Base-by-base conservation (phyloP, 2,888 invertebrate genomes). In the Thera britannica region DNA sequence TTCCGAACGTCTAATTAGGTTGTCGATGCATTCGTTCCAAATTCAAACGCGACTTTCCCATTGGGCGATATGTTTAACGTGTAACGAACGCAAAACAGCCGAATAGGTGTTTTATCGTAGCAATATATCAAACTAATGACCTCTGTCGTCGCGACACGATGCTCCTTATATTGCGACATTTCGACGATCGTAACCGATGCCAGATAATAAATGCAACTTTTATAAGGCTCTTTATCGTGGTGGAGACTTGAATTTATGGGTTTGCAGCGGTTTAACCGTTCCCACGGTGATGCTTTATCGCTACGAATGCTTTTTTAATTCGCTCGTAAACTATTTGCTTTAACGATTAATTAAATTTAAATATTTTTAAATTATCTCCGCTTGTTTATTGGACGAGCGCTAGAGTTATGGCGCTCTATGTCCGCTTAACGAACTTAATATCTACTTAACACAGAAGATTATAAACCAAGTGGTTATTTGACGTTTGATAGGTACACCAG, bases 161-260 rank as follows among this genome's bases (percentile, higher is more conserved):
- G 74, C 76, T 81, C 77, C 83, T 83, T 82, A 82, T 83, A 82
- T 80, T 81, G 81, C 83, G 80, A 82, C 77, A 79, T 81, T 79
- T 74, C 75, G 75, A 77, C 75, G 79, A 73, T 77, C 82, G 78
- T 78, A 81, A 80, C 79, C 81, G 77, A 83, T 81, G 79, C 77
- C 77, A 81, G 84, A 84, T 86, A 87, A 85, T 87, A 86, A 86
- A 87, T 84, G 86, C 87, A 87, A 86, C 80, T 87, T 87, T 87
- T 87, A 85, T 87, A 87, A 84, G 83, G 77, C 81, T 81, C 85
- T 87, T 88, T 87, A 87, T 87, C 83, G 86, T 77, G 72, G 72
- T 68, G 79, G 75, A 79, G 79, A 76, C 77, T 78, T 70, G 75
- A 83, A 88, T 88, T 88, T 87, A 88, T 85, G 78, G 75, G 77